Conservation (phyloP, 2,888 invertebrate genomes). For the Nemurella pictetii region DNA sequence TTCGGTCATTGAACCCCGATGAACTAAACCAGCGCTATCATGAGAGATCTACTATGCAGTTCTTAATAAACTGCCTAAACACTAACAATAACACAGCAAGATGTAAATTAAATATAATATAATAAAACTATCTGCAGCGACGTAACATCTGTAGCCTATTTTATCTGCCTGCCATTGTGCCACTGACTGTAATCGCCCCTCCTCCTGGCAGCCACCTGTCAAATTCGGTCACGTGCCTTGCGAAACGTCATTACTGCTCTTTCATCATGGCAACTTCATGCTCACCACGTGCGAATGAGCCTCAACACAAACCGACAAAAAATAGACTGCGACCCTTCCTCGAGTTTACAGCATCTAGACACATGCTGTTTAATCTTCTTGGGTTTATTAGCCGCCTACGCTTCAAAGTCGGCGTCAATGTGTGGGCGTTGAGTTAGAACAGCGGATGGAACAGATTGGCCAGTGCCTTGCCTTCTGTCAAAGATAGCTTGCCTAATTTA, state of each 20-base stretch:
- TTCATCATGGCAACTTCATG: neutral
- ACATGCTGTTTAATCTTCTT: too few species aligned
- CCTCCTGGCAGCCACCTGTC: neutral
- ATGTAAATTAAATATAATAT: neutral
- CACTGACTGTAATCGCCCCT: neutral
- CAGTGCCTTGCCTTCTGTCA: neutral
- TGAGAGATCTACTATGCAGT: neutral
- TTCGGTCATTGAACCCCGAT: conserved; percentile 46
- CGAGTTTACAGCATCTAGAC: neutral
- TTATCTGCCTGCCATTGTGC: neutral
- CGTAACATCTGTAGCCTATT: conserved; percentile 5
- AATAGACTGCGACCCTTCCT: neutral
- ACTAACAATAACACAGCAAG: neutral
- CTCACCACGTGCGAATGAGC: neutral
- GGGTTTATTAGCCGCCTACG: neutral
- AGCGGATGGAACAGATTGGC: neutral
- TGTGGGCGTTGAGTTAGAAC: neutral
- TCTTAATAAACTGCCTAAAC: neutral
- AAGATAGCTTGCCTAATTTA: neutral
- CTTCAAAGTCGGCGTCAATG: neutral
- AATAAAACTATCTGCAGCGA: neutral
- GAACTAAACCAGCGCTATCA: conserved; percentile 7
- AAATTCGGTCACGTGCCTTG: neutral
- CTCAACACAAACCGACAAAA: neutral
- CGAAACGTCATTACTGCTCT: neutral